Base-by-base conservation (phyloP, 2,888 invertebrate species). In the Acleris holmiana region DNA sequence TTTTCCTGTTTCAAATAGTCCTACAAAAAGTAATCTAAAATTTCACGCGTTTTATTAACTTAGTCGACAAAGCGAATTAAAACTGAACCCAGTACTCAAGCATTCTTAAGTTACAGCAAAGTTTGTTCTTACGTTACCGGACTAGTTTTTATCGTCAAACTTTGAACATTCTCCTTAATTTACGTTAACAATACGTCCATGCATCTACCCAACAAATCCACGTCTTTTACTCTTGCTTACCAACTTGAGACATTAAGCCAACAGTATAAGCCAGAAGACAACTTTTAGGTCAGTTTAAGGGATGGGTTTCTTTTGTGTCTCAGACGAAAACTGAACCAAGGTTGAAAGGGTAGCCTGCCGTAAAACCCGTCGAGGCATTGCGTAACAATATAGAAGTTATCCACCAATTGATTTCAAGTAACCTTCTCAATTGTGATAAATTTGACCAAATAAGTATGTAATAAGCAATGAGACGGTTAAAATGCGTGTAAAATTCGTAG, bases 91-190 rank as follows among this genome's bases (percentile, higher is more conserved):
- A 75, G 76, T 77, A 49, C 19, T 41, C 44, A 65, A 75, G 46
- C 51, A 23, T 51, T 44, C 18, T 29, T 81, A 85, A 83, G 77
- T 85, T 76, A 72, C 77, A 70, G 69, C 82, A 78, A 83, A 77
- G 79, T 78, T 74, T 80, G 78, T 74, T 77, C 82, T 86, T 79
- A 83, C 78, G 78, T 81, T 44, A 82, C 79, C 85, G 85, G 85
- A 88, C 88, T 90, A 85, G 83, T 83, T 89, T 91, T 91, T 88
- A 91, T 89, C 80, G 85, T 82, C 57, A 83, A 91, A 91, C 79
- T 90, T 91, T 84, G 58, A 70, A 82, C 85, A 85, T 88, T 86
- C 81, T 76, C 76, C 77, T 78, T 79, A 80, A 82, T 76, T 77
- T 80, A 79, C 75, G 74, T 73, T 67, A 68, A 73, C 70, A 73